Conservation (phyloP, 2,113 vertebrate genomes). For the Hemibagrus wyckioides region DNA sequence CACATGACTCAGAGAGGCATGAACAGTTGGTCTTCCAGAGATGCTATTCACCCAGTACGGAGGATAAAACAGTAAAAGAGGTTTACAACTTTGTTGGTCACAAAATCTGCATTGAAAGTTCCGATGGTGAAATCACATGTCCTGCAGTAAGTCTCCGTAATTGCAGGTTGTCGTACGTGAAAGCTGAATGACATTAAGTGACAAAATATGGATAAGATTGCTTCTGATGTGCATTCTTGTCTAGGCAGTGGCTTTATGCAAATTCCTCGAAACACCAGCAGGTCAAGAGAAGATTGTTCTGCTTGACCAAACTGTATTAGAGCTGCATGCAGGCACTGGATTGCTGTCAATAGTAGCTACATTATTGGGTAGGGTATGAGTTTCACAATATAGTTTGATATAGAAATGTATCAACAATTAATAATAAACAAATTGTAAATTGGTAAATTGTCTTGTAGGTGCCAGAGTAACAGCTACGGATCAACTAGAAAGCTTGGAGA, state of each 20-base stretch:
- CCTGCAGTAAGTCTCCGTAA: conserved; percentile 63
- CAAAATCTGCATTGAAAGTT: conserved; percentile 65
- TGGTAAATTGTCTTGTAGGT: conserved; percentile 71
- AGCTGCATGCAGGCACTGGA: conserved; percentile 89
- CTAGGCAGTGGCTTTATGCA: conserved; percentile 84
- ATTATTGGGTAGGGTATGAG: conserved; percentile 60
- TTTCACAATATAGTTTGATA: conserved; percentile 5
- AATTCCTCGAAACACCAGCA: conserved; percentile 78
- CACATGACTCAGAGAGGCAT: neutral
- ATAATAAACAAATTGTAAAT: neutral
- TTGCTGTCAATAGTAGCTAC: conserved; percentile 70
- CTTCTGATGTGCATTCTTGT: neutral
- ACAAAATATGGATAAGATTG: conserved; percentile 21
- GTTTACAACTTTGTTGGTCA: conserved; percentile 63
- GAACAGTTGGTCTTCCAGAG: neutral
- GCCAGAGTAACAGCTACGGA: conserved; percentile 88
- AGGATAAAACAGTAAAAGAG: conserved; percentile 51
- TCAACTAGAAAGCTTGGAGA: conserved; percentile 80
- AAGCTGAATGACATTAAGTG: neutral
- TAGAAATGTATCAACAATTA: neutral
- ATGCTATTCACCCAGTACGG: conserved; percentile 18
- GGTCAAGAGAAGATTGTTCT: conserved; percentile 79
- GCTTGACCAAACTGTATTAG: conserved; percentile 78
- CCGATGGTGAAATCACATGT: conserved; percentile 65
- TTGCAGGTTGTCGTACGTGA: neutral